phyloP scores from a whole-genome alignment of 23 tunicate genomes.

The Clavelina lepadiformis region DNA sequence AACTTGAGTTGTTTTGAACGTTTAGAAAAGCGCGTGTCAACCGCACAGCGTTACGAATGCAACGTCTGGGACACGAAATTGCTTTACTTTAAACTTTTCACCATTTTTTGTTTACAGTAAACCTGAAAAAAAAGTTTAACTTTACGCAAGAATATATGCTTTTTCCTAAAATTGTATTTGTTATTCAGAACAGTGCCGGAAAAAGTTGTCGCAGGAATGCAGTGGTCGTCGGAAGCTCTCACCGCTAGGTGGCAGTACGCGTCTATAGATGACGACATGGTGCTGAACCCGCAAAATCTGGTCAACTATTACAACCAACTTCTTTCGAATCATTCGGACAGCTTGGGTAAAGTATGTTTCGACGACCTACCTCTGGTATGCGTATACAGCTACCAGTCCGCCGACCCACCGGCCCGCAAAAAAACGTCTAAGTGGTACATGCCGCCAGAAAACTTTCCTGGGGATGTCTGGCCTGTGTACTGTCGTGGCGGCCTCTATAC shows the following conservation, averaged over 20 bases:
- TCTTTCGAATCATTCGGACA: neutral
- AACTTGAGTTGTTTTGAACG: too few species aligned
- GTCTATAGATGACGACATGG: slow-evolving; percentile 32
- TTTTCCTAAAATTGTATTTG: too few species aligned
- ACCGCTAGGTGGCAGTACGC: slow-evolving; percentile 21
- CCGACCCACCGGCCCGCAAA: slow-evolving; percentile 29
- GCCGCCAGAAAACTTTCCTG: slow-evolving; percentile 13
- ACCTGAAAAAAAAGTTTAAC: too few species aligned
- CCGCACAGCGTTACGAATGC: too few species aligned
- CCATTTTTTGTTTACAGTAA: too few species aligned
- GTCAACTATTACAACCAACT: neutral
- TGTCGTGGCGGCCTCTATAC: slow-evolving; percentile 42
- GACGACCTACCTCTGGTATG: slow-evolving; percentile 31
- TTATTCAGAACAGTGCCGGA: slow-evolving; percentile 35
- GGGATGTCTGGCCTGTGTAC: slow-evolving; percentile 24
- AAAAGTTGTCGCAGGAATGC: slow-evolving; percentile 47
- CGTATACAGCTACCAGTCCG: slow-evolving; percentile 30
- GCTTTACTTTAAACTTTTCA: too few species aligned
- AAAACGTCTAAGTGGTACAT: slow-evolving; percentile 32
- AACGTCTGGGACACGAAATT: too few species aligned
- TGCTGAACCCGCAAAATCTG: neutral
- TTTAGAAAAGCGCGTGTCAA: too few species aligned
- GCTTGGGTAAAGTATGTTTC: neutral
- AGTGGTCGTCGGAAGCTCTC: slow-evolving; percentile 32
- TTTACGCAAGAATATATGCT: too few species aligned